These are phyloP conservation scores for Solea solea DNA, from an alignment of 2,113 vertebrate species.

Conservation along the genomic window DNA sequence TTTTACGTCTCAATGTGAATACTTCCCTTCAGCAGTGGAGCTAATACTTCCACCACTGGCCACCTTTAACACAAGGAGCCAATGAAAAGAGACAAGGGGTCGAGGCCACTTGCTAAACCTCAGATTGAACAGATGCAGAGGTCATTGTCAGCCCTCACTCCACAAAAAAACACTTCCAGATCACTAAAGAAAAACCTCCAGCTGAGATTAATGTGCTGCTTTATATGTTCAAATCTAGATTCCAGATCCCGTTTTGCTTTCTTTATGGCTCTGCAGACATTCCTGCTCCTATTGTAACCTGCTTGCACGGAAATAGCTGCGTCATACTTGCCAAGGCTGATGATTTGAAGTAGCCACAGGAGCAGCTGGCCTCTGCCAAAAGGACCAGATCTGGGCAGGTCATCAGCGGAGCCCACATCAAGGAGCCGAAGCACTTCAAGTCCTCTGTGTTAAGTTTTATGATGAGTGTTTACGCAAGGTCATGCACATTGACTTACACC, in stretches of 20 bases:
- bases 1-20: too few species aligned
- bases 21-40: too few species aligned
- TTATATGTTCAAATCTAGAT: constrained; percentile 77
- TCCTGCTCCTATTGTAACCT: constrained; percentile 74
- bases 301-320: constrained; percentile 73
- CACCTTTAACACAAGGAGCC: constrained; percentile 39
- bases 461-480: constrained; percentile 82
- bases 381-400: constrained; percentile 70
- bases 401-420: constrained; percentile 73
- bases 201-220: constrained; percentile 75
- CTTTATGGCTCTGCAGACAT: constrained; percentile 73
- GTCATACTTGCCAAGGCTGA: constrained; percentile 61
- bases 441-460: constrained; percentile 78
- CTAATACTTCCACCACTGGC: not conserved
- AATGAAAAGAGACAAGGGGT: constrained; percentile 29
- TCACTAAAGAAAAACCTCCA: constrained; percentile 70
- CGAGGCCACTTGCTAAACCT: constrained; percentile 46
- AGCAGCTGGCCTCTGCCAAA: constrained; percentile 61
- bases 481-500: constrained; percentile 77
- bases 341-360: constrained; percentile 63
- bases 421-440: constrained; percentile 66
- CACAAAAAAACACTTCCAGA: constrained; percentile 43
- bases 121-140: constrained; percentile 51
- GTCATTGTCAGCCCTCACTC: constrained; percentile 42
- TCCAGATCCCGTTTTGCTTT: constrained; percentile 73